Evolutionary conservation across 2,797 vertebrate species (phyloP).

Genomic region (Hyperoplus immaculatus): DNA sequence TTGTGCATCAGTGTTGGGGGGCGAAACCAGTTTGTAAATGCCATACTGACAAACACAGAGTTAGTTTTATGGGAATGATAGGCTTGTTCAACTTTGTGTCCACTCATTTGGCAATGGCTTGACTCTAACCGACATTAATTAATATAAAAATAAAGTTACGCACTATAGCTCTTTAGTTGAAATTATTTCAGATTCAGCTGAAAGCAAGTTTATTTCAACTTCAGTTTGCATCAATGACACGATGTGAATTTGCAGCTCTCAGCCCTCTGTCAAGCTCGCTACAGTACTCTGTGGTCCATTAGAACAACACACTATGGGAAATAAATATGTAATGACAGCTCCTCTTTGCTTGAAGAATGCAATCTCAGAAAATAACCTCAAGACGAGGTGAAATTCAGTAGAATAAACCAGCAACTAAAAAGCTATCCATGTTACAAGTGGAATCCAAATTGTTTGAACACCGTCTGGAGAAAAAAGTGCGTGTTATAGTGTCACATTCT

Average conservation of each 20-base stretch:
- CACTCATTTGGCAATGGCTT: too few species aligned
- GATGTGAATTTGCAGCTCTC: not conserved
- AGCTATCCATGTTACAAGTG: not conserved
- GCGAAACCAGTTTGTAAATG: too few species aligned
- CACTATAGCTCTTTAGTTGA: not conserved
- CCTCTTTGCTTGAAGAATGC: not conserved
- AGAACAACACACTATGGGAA: not conserved
- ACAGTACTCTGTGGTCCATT: not conserved
- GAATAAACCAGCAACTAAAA: not conserved
- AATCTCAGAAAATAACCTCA: not conserved
- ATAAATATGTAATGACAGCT: not conserved
- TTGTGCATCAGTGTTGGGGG: too few species aligned
- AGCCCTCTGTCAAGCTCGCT: too few species aligned
- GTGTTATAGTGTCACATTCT: too few species aligned
- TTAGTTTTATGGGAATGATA: too few species aligned
- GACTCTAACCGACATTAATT: too few species aligned
- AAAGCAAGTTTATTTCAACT: slow-evolving; percentile 5
- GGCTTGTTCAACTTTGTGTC: too few species aligned
- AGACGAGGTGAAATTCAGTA: not conserved
- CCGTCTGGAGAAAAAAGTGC: too few species aligned
- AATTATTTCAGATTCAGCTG: not conserved
- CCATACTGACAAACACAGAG: too few species aligned
- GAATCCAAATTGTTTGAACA: too few species aligned
- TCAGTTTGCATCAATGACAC: not conserved
- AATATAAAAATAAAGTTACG: too few species aligned